Percentiles rank a stretch among this genome's conserved stretches.
phyloP scores from a whole-genome alignment of 2,113 vertebrate species.

The Neotragus moschatus region DNA sequence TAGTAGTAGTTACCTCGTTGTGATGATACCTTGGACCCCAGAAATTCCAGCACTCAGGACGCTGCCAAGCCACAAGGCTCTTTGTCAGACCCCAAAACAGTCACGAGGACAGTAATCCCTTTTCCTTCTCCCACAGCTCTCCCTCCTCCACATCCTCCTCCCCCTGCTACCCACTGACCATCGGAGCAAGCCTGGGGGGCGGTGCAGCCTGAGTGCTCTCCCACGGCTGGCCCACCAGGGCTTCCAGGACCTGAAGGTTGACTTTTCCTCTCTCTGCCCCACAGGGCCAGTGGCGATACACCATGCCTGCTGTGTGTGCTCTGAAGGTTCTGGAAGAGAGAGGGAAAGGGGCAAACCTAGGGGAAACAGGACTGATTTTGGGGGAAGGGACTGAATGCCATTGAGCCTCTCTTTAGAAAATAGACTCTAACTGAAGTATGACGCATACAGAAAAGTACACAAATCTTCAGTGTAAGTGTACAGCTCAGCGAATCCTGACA shows the following conservation, averaged over 20 bases:
- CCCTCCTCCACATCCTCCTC: background rate
- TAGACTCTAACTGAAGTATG: background rate
- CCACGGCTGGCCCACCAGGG: background rate
- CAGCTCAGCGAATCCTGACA: background rate
- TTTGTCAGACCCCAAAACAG: background rate
- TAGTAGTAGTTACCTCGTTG: no score
- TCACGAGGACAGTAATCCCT: background rate
- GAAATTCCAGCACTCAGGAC: background rate
- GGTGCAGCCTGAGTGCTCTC: background rate
- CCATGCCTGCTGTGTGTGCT: background rate
- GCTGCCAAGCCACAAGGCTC: background rate
- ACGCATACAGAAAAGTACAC: background rate
- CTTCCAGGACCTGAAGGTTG: background rate
- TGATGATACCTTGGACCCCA: background rate
- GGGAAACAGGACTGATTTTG: background rate
- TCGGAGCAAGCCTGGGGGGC: accelerated
- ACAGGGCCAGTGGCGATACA: accelerated
- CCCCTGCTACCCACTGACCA: background rate
- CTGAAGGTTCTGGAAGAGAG: background rate
- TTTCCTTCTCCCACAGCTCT: background rate
- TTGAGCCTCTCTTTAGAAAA: background rate
- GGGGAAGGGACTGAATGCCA: no score
- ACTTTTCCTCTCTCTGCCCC: no score
- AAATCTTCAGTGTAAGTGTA: background rate
- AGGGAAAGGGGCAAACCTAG: background rate